phyloP scores from a whole-genome alignment of 2,113 vertebrate species.

The mouse (Mus musculus) region DNA sequence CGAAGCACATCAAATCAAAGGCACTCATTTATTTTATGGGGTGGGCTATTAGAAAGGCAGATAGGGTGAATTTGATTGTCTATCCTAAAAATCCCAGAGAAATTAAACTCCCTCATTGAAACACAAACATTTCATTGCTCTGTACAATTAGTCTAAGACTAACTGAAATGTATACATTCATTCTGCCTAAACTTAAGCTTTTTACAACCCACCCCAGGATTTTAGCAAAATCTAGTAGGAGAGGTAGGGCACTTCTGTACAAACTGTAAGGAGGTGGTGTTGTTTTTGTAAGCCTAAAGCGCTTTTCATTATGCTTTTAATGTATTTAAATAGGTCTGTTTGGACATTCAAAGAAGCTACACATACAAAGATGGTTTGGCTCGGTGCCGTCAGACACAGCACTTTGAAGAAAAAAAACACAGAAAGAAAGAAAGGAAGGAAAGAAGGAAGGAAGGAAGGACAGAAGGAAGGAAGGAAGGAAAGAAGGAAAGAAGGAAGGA shows the following conservation, averaged over 20 bases:
- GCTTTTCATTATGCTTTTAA: constrained; percentile 47
- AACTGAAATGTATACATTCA: constrained; percentile 60
- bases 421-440: background rate
- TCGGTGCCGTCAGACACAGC: background rate
- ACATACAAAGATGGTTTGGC: constrained; percentile 33
- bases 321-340: constrained; percentile 57
- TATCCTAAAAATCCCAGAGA: constrained; percentile 42
- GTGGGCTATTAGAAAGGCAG: constrained; percentile 30
- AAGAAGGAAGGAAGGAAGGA: background rate
- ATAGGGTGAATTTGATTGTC: constrained; percentile 25
- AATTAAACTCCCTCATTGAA: constrained; percentile 54
- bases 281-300: constrained; percentile 26
- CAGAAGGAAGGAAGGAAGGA: no score
- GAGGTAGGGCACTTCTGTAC: constrained; percentile 66
- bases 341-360: constrained; percentile 46
- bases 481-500: background rate
- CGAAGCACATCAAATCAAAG: constrained; percentile 65
- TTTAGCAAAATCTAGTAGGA: constrained; percentile 35
- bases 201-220: constrained; percentile 17
- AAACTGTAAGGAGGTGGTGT: constrained; percentile 55
- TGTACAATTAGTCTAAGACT: constrained; percentile 3
- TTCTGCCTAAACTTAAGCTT: constrained; percentile 62
- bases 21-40: constrained; percentile 68
- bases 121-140: background rate
- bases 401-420: background rate